These are phyloP conservation scores for Entelurus aequoreus DNA, from an alignment of 2,113 vertebrate genomes.

Conservation along the genomic window DNA sequence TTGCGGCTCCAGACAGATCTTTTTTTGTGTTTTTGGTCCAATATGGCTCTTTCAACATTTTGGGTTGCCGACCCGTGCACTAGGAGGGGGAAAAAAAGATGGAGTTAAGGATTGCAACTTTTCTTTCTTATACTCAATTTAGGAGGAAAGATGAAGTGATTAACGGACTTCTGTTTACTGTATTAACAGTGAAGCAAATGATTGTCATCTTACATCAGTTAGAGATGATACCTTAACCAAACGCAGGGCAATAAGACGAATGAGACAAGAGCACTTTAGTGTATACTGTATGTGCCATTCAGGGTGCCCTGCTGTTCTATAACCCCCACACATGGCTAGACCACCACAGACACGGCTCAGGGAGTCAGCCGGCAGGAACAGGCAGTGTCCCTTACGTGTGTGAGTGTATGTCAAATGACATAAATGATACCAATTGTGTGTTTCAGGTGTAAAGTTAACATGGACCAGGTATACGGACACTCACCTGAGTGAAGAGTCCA, in stretches of 20 bases:
- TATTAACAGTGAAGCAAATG: constrained; percentile 8
- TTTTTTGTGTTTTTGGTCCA: too few species aligned
- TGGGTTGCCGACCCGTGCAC: too few species aligned
- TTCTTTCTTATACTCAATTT: constrained; percentile 10
- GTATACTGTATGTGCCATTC: constrained; percentile 49
- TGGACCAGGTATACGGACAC: constrained; percentile 30
- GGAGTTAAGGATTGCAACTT: constrained; percentile 8
- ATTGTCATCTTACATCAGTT: constrained; percentile 43
- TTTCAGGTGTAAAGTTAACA: constrained; percentile 50
- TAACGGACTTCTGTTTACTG: constrained; percentile 8
- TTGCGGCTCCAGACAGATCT: too few species aligned
- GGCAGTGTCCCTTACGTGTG: constrained; percentile 52
- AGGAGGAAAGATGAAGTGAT: neutral
- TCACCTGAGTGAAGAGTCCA: constrained; percentile 60
- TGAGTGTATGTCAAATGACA: constrained; percentile 59
- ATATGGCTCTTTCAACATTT: too few species aligned
- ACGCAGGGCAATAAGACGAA: constrained; percentile 47
- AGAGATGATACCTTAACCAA: constrained; percentile 47
- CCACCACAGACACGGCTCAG: constrained; percentile 68
- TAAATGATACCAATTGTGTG: constrained; percentile 54
- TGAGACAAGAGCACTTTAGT: constrained; percentile 20
- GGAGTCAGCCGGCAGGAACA: constrained; percentile 70
- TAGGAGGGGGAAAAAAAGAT: neutral
- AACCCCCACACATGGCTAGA: constrained; percentile 67
- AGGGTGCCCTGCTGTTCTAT: constrained; percentile 66